Evolutionary conservation across 2,113 vertebrate genomes (phyloP).

Genomic region (Cranoglanis bouderius): DNA sequence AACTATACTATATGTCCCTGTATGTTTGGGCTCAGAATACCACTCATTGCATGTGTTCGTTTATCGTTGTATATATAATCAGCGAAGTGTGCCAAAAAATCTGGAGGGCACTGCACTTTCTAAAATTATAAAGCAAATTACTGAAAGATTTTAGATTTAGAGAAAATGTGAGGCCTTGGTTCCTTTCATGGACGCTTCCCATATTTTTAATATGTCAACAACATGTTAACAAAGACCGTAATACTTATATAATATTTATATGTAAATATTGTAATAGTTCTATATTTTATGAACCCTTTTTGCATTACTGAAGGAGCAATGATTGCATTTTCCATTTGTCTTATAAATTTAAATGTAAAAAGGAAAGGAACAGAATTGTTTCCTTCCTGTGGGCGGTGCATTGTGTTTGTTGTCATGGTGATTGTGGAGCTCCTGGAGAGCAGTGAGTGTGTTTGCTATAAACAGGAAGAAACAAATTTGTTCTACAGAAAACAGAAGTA

Average conservation of each 20-base stretch:
- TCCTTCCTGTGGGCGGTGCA: background rate
- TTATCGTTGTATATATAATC: background rate
- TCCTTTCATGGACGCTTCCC: background rate
- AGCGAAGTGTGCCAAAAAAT: background rate
- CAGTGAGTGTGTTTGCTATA: background rate
- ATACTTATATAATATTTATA: background rate
- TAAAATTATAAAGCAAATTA: too few species aligned
- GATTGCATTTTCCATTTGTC: background rate
- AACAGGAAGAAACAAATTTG: constrained; percentile 24
- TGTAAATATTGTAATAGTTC: background rate
- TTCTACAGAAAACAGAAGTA: background rate
- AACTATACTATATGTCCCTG: background rate
- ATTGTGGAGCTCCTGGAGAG: background rate
- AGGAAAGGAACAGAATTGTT: too few species aligned
- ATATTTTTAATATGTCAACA: background rate
- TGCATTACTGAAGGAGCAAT: background rate
- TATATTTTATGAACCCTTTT: background rate
- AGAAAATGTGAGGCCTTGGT: too few species aligned
- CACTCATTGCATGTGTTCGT: background rate
- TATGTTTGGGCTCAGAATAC: background rate
- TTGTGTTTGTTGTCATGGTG: constrained; percentile 11
- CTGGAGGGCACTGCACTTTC: background rate
- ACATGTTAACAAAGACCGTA: too few species aligned
- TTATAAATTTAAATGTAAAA: background rate
- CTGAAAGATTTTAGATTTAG: too few species aligned